These are phyloP conservation scores for Andrena fulva DNA, from an alignment of 2,888 invertebrate genomes.

Conservation along the genomic window DNA sequence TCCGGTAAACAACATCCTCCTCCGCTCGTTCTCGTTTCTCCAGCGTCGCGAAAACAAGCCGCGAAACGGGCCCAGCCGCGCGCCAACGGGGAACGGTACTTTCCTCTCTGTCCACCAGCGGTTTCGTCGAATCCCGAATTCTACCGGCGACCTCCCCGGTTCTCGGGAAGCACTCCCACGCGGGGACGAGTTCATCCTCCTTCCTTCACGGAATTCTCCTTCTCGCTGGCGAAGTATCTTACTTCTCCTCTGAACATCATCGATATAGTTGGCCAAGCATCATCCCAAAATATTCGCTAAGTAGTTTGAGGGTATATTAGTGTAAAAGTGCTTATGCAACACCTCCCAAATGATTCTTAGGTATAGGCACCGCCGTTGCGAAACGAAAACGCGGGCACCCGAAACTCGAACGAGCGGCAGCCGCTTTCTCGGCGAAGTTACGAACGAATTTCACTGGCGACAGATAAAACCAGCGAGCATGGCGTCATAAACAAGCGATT, in stretches of 20 bases:
- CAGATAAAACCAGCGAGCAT: constrained; percentile 59
- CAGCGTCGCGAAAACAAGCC: constrained; percentile 33
- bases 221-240: background rate
- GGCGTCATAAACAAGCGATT: constrained; percentile 80
- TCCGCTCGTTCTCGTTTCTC: constrained; percentile 71
- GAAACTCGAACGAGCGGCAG: constrained; percentile 5
- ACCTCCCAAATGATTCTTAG: background rate
- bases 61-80: constrained; percentile 7
- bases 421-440: constrained; percentile 54
- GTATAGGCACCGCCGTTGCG: background rate
- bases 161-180: constrained; percentile 35
- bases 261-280: no score
- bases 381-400: constrained; percentile 15
- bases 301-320: no score
- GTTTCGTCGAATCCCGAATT: background rate
- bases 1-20: constrained; percentile 77
- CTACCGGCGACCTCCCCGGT: constrained; percentile 5
- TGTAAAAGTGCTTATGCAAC: no score
- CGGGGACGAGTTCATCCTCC: background rate
- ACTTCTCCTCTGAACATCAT: no score
- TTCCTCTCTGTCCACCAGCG: background rate
- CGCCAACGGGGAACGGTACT: constrained; percentile 32
- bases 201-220: background rate
- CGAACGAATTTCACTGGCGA: constrained; percentile 66
- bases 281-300: no score